These are phyloP conservation scores for Leptarthrus brevirostris DNA, from an alignment of 2,888 invertebrate species.

Conservation along the genomic window DNA sequence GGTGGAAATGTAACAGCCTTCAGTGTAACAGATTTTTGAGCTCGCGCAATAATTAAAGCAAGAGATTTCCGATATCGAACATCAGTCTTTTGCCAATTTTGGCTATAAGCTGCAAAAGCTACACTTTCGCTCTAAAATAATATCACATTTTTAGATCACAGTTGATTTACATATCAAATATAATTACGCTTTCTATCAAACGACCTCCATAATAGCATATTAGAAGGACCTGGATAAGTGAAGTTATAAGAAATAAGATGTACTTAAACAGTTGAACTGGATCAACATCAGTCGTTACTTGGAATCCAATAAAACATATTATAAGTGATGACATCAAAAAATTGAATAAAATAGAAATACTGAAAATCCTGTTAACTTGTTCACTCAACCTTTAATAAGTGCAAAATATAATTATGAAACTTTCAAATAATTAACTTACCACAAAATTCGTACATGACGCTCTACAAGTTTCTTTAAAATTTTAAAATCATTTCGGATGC, in stretches of 20 bases:
- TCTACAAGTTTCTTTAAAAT: no score
- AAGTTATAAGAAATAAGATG: constrained; percentile 60
- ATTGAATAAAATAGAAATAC: constrained; percentile 61
- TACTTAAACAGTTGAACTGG: constrained; percentile 59
- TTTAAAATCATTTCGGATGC: no score
- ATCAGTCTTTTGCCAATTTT: constrained; percentile 59
- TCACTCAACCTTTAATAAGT: constrained; percentile 58
- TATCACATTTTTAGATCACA: no score
- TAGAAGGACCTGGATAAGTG: constrained; percentile 61
- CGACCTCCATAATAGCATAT: constrained; percentile 61
- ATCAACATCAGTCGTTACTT: constrained; percentile 60
- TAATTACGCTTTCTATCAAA: no score
- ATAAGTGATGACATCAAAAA: constrained; percentile 61
- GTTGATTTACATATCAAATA: no score
- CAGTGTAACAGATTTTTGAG: constrained; percentile 60
- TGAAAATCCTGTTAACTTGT: constrained; percentile 60
- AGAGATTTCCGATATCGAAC: constrained; percentile 58
- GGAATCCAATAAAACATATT: constrained; percentile 64
- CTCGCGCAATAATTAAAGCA: constrained; percentile 59
- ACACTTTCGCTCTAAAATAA: constrained; percentile 59
- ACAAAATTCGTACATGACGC: no score
- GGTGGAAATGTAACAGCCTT: constrained; percentile 62
- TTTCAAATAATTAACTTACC: no score
- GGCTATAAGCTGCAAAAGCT: constrained; percentile 60
- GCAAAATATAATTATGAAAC: no score